Conservation (phyloP, 2,888 invertebrate genomes). For the Ochropacha duplaris region DNA sequence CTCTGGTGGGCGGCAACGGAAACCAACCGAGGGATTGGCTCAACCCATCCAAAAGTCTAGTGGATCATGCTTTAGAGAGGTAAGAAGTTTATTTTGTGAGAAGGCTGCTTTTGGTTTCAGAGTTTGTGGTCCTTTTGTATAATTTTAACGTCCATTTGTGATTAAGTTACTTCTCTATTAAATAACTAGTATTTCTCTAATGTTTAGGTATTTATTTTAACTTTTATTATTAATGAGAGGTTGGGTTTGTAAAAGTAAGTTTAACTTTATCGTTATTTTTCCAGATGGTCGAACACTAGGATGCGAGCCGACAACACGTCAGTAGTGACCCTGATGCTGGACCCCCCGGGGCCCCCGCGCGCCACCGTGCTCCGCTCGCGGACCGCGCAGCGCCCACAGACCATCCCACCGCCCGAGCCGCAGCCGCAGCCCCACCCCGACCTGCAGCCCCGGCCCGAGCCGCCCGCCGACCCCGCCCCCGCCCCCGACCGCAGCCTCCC, state of each 20-base stretch:
- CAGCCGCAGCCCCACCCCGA: slow-evolving; percentile 25
- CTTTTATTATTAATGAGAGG: too few species aligned
- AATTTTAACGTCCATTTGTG: too few species aligned
- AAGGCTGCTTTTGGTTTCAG: too few species aligned
- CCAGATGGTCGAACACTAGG: slow-evolving; percentile 90
- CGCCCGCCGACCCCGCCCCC: slow-evolving; percentile 21
- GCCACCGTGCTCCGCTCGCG: slow-evolving; percentile 83
- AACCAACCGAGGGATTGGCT: slow-evolving; percentile 85
- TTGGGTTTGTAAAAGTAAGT: too few species aligned
- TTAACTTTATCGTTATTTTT: slow-evolving; percentile 10
- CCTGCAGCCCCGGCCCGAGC: slow-evolving; percentile 17
- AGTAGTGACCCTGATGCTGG: slow-evolving; percentile 94
- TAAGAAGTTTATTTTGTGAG: slow-evolving; percentile 21
- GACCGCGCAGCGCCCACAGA: slow-evolving; percentile 35
- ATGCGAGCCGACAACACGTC: slow-evolving; percentile 98
- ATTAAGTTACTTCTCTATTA: too few species aligned
- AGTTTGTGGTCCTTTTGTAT: too few species aligned
- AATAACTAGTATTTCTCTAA: too few species aligned
- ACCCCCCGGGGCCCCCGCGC: slow-evolving; percentile 92
- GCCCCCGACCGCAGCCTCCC: slow-evolving; percentile 46
- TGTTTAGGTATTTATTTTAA: too few species aligned
- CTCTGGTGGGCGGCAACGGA: slow-evolving; percentile 70
- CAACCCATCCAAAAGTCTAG: slow-evolving; percentile 96
- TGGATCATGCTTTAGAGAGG: slow-evolving; percentile 89
- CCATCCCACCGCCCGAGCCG: slow-evolving; percentile 35